phyloP scores from a whole-genome alignment of 1,140 invertebrate genomes.

The Pygmarrhopalites habei region DNA sequence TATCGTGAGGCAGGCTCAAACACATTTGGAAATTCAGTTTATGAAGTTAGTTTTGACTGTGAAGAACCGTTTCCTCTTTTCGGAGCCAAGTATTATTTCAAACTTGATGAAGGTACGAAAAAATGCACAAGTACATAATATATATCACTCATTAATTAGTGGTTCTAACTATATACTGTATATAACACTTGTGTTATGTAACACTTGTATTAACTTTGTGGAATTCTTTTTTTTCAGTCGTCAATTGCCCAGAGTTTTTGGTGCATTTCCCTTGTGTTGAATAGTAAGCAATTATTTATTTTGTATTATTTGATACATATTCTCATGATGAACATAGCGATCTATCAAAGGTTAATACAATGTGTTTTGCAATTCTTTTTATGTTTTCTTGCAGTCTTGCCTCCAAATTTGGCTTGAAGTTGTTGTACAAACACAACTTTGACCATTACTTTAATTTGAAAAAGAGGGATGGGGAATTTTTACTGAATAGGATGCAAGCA shows the following conservation, averaged over 20 bases:
- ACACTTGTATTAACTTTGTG: no score
- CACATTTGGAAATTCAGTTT: slow-evolving; percentile 34
- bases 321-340: no score
- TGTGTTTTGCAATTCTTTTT: not conserved
- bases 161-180: no score
- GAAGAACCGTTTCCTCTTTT: slow-evolving; percentile 71
- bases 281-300: slow-evolving; percentile 49
- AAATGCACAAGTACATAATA: no score
- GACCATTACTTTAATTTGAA: slow-evolving; percentile 69
- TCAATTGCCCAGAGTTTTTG: slow-evolving; percentile 97
- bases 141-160: no score
- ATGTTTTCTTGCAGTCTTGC: slow-evolving; percentile 56
- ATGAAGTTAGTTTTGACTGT: slow-evolving; percentile 21
- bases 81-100: slow-evolving; percentile 93
- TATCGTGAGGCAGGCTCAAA: slow-evolving; percentile 9
- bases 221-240: slow-evolving; percentile 50
- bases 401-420: slow-evolving; percentile 68
- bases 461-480: slow-evolving; percentile 51
- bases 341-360: no score
- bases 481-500: slow-evolving; percentile 68
- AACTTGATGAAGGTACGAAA: slow-evolving; percentile 90
- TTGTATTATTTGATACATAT: not conserved
- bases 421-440: slow-evolving; percentile 66
- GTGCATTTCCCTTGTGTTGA: slow-evolving; percentile 83
- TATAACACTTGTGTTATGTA: no score